phyloP scores from a whole-genome alignment of 1,140 invertebrate genomes.

The Sesamia nonagrioides region DNA sequence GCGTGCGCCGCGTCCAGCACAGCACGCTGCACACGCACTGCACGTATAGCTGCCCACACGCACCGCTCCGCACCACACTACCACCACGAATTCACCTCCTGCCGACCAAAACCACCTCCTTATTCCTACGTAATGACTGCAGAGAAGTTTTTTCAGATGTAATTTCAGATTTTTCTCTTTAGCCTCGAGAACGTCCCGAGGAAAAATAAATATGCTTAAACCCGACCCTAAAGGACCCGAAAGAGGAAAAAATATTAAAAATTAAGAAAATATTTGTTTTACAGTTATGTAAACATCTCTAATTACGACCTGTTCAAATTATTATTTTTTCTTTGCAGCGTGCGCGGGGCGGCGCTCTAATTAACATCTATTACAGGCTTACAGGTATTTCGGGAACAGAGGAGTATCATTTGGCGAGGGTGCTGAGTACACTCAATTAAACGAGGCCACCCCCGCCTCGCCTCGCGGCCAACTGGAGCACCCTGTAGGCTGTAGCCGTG shows the following conservation, averaged over 20 bases:
- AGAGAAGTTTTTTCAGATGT: constrained; percentile 65
- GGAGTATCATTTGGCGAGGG: constrained; percentile 82
- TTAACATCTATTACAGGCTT: constrained; percentile 86
- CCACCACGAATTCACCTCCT: background rate
- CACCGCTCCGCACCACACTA: constrained; percentile 7
- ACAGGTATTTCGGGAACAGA: constrained; percentile 82
- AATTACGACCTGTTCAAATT: constrained; percentile 86
- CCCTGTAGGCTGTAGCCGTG: constrained; percentile 23
- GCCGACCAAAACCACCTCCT: background rate
- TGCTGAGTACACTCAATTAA: constrained; percentile 85
- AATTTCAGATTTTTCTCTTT: constrained; percentile 79
- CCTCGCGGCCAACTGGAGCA: constrained; percentile 41
- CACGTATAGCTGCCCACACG: background rate
- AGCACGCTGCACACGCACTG: constrained; percentile 61
- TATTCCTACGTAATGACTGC: background rate
- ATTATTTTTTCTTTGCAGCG: constrained; percentile 83
- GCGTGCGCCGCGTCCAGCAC: constrained; percentile 67
- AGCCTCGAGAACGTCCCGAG: constrained; percentile 71
- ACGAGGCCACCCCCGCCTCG: constrained; percentile 65
- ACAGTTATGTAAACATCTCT: constrained; percentile 86
- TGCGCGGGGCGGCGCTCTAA: constrained; percentile 77
- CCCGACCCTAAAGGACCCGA: constrained; percentile 70
- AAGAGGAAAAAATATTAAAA: constrained; percentile 83
- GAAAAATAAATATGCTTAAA: constrained; percentile 85
- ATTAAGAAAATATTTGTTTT: constrained; percentile 87